phyloP scores from a whole-genome alignment of 2,797 vertebrate genomes.

The Oophaga sylvatica region DNA sequence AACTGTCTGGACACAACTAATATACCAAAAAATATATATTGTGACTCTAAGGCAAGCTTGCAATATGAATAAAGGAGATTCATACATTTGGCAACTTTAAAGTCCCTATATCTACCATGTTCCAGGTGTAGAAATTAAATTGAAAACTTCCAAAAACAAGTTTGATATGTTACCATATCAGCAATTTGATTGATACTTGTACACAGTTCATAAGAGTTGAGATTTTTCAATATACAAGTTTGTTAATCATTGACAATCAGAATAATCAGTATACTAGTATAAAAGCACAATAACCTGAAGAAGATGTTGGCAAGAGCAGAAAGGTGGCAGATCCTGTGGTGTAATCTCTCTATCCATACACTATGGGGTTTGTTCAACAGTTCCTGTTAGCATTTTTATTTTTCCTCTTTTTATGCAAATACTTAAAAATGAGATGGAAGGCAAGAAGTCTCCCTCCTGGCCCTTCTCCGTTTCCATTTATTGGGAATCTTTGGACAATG shows the following conservation, averaged over 20 bases:
- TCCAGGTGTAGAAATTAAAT: not conserved
- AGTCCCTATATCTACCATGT: too few species aligned
- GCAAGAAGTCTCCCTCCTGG: constrained; percentile 41
- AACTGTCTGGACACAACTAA: too few species aligned
- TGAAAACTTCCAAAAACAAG: not conserved
- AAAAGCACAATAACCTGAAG: not conserved
- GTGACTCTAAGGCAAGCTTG: too few species aligned
- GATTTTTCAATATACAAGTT: not conserved
- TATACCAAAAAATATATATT: too few species aligned
- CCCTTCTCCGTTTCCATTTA: constrained; percentile 28
- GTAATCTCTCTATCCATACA: not conserved
- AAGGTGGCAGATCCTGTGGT: not conserved
- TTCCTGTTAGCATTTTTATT: not conserved
- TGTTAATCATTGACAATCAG: not conserved
- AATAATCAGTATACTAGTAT: not conserved
- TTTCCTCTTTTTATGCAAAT: constrained; percentile 10
- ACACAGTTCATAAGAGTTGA: not conserved
- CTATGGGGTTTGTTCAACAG: constrained; percentile 9
- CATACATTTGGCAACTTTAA: too few species aligned
- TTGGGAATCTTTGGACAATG: constrained; percentile 42
- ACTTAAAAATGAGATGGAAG: constrained; percentile 35
- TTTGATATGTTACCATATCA: not conserved
- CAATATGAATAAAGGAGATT: too few species aligned
- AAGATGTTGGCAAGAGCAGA: not conserved
- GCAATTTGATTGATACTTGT: not conserved